Evolutionary conservation across 2,113 vertebrate genomes (phyloP), one percentile per base, ranked within the genome.

Genomic region (Neomonachus schauinslandi): DNA sequence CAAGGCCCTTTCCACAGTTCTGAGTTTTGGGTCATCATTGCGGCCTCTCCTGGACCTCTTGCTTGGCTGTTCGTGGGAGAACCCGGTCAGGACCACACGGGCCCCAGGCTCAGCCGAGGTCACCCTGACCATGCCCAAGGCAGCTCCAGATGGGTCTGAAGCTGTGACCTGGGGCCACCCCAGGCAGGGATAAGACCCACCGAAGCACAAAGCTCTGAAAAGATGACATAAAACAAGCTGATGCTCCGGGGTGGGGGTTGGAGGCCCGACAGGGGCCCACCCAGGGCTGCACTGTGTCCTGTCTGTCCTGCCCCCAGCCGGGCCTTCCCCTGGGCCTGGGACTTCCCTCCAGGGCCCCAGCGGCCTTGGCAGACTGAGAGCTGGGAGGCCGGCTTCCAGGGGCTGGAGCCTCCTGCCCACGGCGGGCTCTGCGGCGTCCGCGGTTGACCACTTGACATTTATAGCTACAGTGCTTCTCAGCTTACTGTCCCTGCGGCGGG

Each of bases 381-480:
- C 26, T 26, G 28, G 19, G 42, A 36, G 2, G 28, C 42, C 12
- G 22, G 61, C 55, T 72, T 74, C n/a, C 22, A 26, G 84, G 83
- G 91, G 42, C 22, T 76, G 79, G 57, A 65, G 83, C 80, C 81
- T 84, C 57, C 80, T 76, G 80, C 59, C 93, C 57, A 0, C 85
- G 22, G 61, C 19, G 76, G 97, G 89, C 49, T 74, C 94, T 95
- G 89, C 0, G 74, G 97, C 94, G 94, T 97, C 84, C 92, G 94
- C 0, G 97, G 98, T 81, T 97, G 8, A 4, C 97, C 96, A 42
- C 95, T 89, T 59, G 87, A 97, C 97, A 92, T 97, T 97, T 98
- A 96, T 97, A 98, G 98, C 94, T 97, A 53, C 90, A 91, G 84
- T 0, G 69, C 96, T 61, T 97, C 97, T 98, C 94, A 63, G 92